A percentile compares a stretch with the other conserved stretches of the same genome.
Conservation (phyloP, 1,140 invertebrate species). For the Nixonia krombeini region DNA sequence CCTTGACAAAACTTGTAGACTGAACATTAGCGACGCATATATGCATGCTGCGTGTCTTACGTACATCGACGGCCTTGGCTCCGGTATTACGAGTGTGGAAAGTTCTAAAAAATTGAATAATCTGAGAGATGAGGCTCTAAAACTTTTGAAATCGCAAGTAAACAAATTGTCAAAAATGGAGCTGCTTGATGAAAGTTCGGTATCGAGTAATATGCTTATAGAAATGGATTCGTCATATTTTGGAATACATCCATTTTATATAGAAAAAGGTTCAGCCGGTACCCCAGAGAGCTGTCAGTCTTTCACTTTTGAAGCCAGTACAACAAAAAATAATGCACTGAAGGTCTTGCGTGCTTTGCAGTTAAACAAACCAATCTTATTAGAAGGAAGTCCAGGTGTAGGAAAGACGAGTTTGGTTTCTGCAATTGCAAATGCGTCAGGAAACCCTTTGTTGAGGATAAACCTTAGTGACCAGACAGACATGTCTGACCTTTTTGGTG, state of each 20-base stretch:
- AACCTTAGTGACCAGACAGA: conserved; percentile 99
- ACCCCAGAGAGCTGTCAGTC: conserved; percentile 48
- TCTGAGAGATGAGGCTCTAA: conserved; percentile 71
- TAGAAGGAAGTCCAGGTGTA: conserved; percentile 98
- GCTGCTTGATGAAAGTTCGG: too few species aligned
- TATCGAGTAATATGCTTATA: too few species aligned
- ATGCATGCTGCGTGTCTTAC: conserved; percentile 92
- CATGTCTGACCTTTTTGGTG: conserved; percentile 97
- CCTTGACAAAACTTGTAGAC: too few species aligned
- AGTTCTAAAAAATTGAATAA: conserved; percentile 71
- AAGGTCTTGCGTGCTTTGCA: conserved; percentile 90
- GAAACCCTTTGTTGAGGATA: conserved; percentile 89
- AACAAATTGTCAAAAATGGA: conserved; percentile 31
- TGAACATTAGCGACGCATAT: conserved; percentile 78
- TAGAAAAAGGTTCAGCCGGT: conserved; percentile 70
- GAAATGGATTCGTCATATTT: too few species aligned
- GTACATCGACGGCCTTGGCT: conserved; percentile 91
- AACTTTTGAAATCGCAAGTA: conserved; percentile 73
- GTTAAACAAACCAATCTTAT: conserved; percentile 90
- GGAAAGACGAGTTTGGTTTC: conserved; percentile 97
- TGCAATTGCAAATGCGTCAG: conserved; percentile 89
- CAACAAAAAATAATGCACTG: conserved; percentile 86
- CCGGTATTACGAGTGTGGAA: conserved; percentile 78
- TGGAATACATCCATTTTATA: conserved; percentile 82
- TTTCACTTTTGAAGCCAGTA: conserved; percentile 88